Evolutionary conservation across 2,888 invertebrate species (phyloP).

Genomic region (Anoplius nigerrimus): DNA sequence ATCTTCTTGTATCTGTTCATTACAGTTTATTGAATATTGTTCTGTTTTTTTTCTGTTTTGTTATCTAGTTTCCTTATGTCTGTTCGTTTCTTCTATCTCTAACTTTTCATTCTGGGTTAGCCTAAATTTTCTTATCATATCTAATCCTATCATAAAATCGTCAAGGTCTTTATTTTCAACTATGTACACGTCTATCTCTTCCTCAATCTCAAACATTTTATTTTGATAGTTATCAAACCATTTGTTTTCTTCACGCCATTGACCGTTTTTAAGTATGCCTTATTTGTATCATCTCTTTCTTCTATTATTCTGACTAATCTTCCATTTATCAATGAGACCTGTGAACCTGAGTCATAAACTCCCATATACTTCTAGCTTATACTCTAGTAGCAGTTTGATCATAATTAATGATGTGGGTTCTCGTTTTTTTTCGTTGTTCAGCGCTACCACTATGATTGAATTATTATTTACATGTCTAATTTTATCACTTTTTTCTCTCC

Average conservation of each 20-base stretch:
- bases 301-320: background rate
- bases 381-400: background rate
- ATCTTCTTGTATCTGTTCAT: too few relatives aligned
- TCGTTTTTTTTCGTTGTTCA: background rate
- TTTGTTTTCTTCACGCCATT: conserved; percentile 17
- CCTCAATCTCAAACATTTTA: conserved; percentile 16
- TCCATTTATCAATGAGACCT: background rate
- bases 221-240: too few relatives aligned
- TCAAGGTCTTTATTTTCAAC: conserved; percentile 13
- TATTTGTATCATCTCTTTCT: conserved; percentile 1
- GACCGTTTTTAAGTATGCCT: conserved; percentile 3
- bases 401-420: conserved; percentile 2
- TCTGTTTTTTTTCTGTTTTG: too few relatives aligned
- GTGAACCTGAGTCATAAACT: background rate
- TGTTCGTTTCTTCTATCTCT: background rate
- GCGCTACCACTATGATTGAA: background rate
- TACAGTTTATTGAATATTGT: too few relatives aligned
- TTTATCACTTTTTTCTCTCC: background rate
- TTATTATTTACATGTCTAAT: background rate
- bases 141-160: conserved; percentile 11
- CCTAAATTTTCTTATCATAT: background rate
- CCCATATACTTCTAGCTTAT: background rate
- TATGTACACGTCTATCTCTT: conserved; percentile 6
- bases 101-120: background rate
- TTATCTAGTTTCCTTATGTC: background rate